Percentiles rank a stretch among this genome's conserved stretches.
phyloP scores from a whole-genome alignment of 2,888 invertebrate genomes.

The Drosophila recens region DNA sequence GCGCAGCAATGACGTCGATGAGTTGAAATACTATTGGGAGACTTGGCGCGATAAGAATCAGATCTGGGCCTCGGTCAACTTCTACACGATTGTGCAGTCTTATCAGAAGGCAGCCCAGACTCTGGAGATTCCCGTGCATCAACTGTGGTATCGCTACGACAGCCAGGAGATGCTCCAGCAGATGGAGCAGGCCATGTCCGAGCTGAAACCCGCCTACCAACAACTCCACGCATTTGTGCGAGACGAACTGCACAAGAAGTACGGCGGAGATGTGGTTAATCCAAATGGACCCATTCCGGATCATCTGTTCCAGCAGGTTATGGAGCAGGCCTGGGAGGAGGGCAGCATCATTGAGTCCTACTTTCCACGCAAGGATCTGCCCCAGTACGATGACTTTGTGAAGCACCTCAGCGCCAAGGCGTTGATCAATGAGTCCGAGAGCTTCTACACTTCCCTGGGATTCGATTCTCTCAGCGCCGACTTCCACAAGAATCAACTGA shows the following conservation, averaged over 20 bases:
- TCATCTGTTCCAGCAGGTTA: slow-evolving; percentile 88
- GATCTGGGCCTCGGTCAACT: slow-evolving; percentile 81
- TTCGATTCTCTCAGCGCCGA: slow-evolving; percentile 70
- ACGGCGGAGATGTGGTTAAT: slow-evolving; percentile 89
- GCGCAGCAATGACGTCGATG: slow-evolving; percentile 76
- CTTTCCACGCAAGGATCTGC: slow-evolving; percentile 78
- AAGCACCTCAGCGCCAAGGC: slow-evolving; percentile 72
- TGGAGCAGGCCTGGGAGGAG: slow-evolving; percentile 82
- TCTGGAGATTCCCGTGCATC: slow-evolving; percentile 77
- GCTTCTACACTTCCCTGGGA: slow-evolving; percentile 82
- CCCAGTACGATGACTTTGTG: slow-evolving; percentile 81
- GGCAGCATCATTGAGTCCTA: slow-evolving; percentile 81
- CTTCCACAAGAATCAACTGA: slow-evolving; percentile 77
- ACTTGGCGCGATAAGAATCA: slow-evolving; percentile 82
- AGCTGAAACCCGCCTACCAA: slow-evolving; percentile 89
- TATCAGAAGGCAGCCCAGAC: slow-evolving; percentile 80
- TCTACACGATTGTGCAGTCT: slow-evolving; percentile 79
- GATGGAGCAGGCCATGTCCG: slow-evolving; percentile 85
- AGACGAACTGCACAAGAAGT: slow-evolving; percentile 88
- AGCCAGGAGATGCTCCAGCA: slow-evolving; percentile 78
- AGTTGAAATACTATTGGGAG: slow-evolving; percentile 83
- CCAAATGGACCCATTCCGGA: slow-evolving; percentile 91
- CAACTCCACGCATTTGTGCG: slow-evolving; percentile 93
- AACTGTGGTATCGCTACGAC: slow-evolving; percentile 80
- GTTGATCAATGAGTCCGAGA: slow-evolving; percentile 79